Evolutionary conservation across 2,113 vertebrate species (phyloP).

Genomic region (Ploceus nigricollis): DNA sequence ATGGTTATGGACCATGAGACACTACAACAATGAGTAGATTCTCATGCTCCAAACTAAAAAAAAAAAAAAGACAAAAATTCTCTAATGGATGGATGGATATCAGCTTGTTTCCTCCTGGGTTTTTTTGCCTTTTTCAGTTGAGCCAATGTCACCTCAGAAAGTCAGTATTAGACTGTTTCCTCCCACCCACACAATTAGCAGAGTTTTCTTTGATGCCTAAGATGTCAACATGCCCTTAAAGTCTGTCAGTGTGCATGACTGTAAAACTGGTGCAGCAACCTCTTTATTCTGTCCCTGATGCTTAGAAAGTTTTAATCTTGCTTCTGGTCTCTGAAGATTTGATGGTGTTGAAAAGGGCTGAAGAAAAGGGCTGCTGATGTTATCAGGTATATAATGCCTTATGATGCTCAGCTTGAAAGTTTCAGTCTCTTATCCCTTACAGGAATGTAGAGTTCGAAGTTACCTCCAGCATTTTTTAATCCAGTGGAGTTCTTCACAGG

Average conservation of each 20-base stretch:
- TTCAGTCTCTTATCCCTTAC: background rate
- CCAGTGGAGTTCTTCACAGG: background rate
- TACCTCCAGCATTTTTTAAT: background rate
- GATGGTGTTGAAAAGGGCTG: background rate
- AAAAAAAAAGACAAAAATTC: background rate
- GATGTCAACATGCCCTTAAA: background rate
- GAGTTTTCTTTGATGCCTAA: accelerated
- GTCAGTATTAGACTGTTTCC: background rate
- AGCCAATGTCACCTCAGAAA: background rate
- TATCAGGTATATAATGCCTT: background rate
- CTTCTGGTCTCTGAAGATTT: background rate
- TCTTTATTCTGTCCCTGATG: background rate
- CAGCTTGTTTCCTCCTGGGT: background rate
- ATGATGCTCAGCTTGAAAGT: background rate
- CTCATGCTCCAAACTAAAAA: background rate
- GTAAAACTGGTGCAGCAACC: background rate
- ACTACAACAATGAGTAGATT: background rate
- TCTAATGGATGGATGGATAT: background rate
- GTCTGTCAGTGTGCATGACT: background rate
- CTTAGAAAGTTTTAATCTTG: background rate
- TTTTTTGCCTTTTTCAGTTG: background rate
- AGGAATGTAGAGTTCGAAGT: background rate
- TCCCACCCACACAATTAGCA: background rate
- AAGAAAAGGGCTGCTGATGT: background rate
- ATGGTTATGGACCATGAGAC: background rate